phyloP scores from a whole-genome alignment of 2,113 vertebrate species.

The Oenanthe melanoleuca region DNA sequence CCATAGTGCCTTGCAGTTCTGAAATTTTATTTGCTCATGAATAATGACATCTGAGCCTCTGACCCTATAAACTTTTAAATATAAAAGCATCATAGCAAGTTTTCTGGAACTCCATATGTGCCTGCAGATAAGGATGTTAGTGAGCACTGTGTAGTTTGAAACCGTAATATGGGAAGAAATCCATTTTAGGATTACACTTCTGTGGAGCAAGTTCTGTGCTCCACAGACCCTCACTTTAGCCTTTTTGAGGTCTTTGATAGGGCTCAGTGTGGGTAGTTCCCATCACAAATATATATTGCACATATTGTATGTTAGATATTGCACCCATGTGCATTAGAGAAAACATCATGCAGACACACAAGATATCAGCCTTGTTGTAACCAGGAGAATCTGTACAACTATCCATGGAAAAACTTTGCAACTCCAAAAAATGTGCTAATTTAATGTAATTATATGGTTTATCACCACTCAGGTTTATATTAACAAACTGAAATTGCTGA shows the following conservation, averaged over 20 bases:
- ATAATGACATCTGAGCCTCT: constrained; percentile 21
- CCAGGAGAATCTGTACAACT: not conserved
- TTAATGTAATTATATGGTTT: not conserved
- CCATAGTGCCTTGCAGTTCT: not conserved
- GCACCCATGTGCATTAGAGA: not conserved
- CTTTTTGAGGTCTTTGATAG: not conserved
- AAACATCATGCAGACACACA: not conserved
- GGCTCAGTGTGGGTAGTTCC: not conserved
- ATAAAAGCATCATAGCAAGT: not conserved
- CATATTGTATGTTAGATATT: not conserved
- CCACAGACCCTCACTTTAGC: not conserved
- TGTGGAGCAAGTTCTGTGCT: not conserved
- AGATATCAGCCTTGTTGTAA: not conserved
- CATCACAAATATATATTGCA: not conserved
- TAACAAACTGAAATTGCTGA: not conserved
- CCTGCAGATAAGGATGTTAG: constrained; percentile 14
- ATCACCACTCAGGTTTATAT: not conserved
- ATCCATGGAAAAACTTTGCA: not conserved
- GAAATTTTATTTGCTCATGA: constrained; percentile 20
- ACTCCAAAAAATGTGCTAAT: not conserved
- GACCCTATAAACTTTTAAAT: not conserved
- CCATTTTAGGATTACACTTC: not conserved
- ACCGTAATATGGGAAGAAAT: not conserved
- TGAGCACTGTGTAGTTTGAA: not conserved
- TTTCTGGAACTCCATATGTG: constrained; percentile 27